Evolutionary conservation across 2,113 vertebrate genomes (phyloP).

Genomic region (Sus scrofa): T2T-Sscrofa CM000823.6:41560501-41561000

Average conservation of each 20-base stretch:
- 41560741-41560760: neutral
- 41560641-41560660: neutral
- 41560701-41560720: neutral
- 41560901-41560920: neutral
- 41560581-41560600: neutral
- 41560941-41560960: neutral
- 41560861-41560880: neutral
- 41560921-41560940: neutral
- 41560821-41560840: neutral
- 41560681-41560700: neutral
- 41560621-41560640: neutral
- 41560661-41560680: conserved; percentile 12
- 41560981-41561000: neutral
- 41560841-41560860: neutral
- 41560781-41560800: neutral
- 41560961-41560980: neutral
- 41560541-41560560: neutral
- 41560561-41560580: neutral
- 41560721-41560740: neutral
- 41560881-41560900: neutral
- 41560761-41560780: neutral
- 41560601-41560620: neutral
- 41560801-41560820: neutral
- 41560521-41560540: neutral
- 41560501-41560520: neutral